Evolutionary conservation across 2,888 invertebrate genomes (phyloP), one percentile per base, ranked within the genome.

Genomic region (Ochropleura plecta): DNA sequence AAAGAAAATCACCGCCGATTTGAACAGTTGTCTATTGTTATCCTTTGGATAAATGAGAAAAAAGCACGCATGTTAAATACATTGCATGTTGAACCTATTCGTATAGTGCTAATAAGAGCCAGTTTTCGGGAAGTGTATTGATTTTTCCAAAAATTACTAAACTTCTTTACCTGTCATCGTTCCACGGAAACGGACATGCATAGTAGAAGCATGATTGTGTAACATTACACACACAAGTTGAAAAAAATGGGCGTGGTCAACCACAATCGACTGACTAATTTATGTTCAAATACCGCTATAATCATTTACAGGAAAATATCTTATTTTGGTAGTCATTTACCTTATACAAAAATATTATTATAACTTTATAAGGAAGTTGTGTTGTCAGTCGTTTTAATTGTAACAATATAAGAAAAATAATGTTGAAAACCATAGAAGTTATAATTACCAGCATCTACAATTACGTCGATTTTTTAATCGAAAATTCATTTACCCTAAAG

Each of bases 171-270:
- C 18, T 40, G 18, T 48, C 64, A 40, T 5, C 7, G 12, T 48
- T 69, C 16, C 14, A 64, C 40, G 12, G 70, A 42, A 65, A 70
- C 16, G 42, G 49, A 70, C 6, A n/a, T n/a, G 7, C 30, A 68
- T 51, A 51, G 9, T n/a, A 30, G 8, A 7, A 5, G 6, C 5
- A 51, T 70, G 18, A 4, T n/a, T 20, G 4, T 20, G 64, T 20
- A 51, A n/a, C 30, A 18, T 30, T 30, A n/a, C 40, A 14, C 30
- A n/a, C 14, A 3, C 6, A 30, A 14, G 12, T 14, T 14, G 40
- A 5, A 16, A 60, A n/a, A 46, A 72, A 51, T 18, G 46, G 49
- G n/a, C 8, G 60, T 60, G 51, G 48, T 70, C 8, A 72, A 46
- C 49, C 30, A 7, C 12, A 40, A n/a, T 14, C 10, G 42, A 9